A percentile compares a stretch with the other conserved stretches of the same genome.
Evolutionary conservation across 2,113 vertebrate species (phyloP).

Genomic region (Elaphurus davidianus): DNA sequence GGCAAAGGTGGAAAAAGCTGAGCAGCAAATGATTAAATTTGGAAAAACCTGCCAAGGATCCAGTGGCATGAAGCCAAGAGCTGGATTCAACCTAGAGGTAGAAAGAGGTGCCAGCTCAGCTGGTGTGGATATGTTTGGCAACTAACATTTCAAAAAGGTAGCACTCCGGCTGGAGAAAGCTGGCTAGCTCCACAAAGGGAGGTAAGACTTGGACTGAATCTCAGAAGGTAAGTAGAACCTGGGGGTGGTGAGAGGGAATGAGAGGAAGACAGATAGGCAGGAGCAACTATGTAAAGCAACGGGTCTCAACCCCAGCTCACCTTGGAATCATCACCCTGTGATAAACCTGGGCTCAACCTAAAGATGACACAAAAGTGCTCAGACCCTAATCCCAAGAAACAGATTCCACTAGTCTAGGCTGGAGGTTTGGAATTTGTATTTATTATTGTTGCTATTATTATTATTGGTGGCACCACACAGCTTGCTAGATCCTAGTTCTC

Average conservation of each 20-base stretch:
- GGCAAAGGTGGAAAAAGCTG: not conserved
- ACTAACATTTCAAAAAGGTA: not conserved
- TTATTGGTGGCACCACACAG: not conserved
- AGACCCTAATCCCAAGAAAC: not conserved
- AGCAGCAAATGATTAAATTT: slow-evolving; percentile 15
- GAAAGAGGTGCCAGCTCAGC: not conserved
- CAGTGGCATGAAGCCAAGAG: slow-evolving; percentile 35
- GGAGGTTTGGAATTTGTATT: not conserved
- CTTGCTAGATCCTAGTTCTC: not conserved
- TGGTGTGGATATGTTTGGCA: not conserved
- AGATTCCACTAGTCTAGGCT: not conserved
- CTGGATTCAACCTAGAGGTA: not conserved
- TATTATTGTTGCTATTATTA: not conserved
- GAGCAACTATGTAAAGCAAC: not conserved
- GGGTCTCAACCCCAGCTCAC: not conserved
- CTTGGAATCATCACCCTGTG: not conserved
- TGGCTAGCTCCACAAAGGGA: not conserved
- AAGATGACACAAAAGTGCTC: not conserved
- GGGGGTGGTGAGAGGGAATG: not conserved
- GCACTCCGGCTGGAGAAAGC: not conserved
- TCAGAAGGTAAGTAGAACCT: not conserved
- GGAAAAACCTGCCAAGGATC: slow-evolving; percentile 25
- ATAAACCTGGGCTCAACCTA: not conserved
- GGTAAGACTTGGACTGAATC: not conserved
- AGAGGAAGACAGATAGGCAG: not conserved